Evolutionary conservation across 2,888 invertebrate species (phyloP).

Genomic region (Psylliodes chrysocephalus): DNA sequence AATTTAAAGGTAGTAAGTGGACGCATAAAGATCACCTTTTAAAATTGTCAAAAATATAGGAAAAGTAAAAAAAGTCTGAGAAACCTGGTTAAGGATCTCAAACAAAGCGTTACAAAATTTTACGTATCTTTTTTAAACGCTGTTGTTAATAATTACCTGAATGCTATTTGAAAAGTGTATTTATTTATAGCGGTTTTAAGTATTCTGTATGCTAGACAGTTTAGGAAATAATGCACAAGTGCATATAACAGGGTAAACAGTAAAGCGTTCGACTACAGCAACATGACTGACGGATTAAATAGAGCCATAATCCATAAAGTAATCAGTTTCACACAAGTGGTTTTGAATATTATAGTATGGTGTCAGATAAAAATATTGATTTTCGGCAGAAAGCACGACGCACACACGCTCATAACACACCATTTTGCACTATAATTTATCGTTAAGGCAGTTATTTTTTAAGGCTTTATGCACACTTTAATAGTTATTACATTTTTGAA

Average conservation of each 20-base stretch:
- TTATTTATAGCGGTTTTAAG: too few relatives aligned
- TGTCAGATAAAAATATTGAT: constrained; percentile 36
- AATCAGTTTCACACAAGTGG: constrained; percentile 42
- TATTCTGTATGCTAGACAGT: too few relatives aligned
- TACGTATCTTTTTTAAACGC: too few relatives aligned
- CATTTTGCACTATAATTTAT: constrained; percentile 14
- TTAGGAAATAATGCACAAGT: constrained; percentile 4
- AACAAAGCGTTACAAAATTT: too few relatives aligned
- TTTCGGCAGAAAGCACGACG: constrained; percentile 24
- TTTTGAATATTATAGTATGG: constrained; percentile 33
- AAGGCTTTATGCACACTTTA: not conserved
- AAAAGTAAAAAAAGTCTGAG: too few relatives aligned
- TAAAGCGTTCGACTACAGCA: constrained; percentile 17
- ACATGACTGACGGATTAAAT: constrained; percentile 34
- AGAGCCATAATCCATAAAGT: constrained; percentile 39
- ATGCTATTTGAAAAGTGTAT: too few relatives aligned
- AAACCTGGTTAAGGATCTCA: too few relatives aligned
- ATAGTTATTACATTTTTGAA: not conserved
- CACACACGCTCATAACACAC: constrained; percentile 2
- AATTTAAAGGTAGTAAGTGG: too few relatives aligned
- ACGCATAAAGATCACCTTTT: too few relatives aligned
- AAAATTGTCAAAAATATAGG: too few relatives aligned
- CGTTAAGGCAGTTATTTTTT: constrained; percentile 1
- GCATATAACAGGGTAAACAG: constrained; percentile 21
- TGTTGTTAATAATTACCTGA: too few relatives aligned